Evolutionary conservation across 2,888 invertebrate species (phyloP).

Genomic region (Sarcophaga rosellei): DNA sequence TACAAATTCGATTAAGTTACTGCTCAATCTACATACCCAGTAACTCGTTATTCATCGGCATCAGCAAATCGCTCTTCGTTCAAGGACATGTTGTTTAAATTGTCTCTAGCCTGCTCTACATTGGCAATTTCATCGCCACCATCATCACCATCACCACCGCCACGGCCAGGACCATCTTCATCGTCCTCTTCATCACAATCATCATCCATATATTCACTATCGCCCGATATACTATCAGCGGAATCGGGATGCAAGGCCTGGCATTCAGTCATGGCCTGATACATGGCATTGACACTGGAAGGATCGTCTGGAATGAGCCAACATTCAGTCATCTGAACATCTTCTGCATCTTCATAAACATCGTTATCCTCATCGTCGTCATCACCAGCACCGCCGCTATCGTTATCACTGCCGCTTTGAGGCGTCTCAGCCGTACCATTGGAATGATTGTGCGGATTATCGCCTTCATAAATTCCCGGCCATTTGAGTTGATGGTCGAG

Average conservation of each 20-base stretch:
- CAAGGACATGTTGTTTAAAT: conserved; percentile 79
- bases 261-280: conserved; percentile 88
- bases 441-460: conserved; percentile 33
- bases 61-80: conserved; percentile 80
- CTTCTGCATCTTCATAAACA: conserved; percentile 80
- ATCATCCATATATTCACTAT: conserved; percentile 79
- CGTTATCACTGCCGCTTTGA: conserved; percentile 69
- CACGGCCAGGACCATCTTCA: conserved; percentile 10
- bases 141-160: conserved; percentile 28
- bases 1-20: neutral
- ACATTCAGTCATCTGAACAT: conserved; percentile 84
- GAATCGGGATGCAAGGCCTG: conserved; percentile 92
- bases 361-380: conserved; percentile 76
- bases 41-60: conserved; percentile 76
- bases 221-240: conserved; percentile 82
- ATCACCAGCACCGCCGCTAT: conserved; percentile 71
- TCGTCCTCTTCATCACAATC: conserved; percentile 69
- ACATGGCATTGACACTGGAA: conserved; percentile 85
- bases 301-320: conserved; percentile 87
- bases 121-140: conserved; percentile 62
- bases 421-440: conserved; percentile 63
- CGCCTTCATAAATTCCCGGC: conserved; percentile 76
- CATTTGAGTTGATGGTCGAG: conserved; percentile 78
- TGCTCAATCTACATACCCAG: neutral
- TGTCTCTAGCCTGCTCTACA: conserved; percentile 73